Percentiles rank a stretch among this genome's conserved stretches.
Conservation (phyloP, 2,888 invertebrate species). For the Nomada fabriciana region DNA sequence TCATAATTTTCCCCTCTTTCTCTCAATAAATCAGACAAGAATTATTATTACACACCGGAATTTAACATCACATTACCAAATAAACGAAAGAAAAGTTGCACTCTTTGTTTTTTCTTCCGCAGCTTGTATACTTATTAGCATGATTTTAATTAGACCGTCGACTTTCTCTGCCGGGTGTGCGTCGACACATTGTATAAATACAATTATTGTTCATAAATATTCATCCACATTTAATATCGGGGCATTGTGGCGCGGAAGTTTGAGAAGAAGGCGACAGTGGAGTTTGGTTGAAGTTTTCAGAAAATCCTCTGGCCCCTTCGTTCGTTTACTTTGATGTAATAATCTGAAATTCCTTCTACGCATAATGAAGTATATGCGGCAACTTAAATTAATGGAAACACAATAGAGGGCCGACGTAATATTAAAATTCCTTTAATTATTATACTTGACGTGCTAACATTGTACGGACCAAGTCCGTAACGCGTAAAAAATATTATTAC, state of each 20-base stretch:
- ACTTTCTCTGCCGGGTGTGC: slow-evolving; percentile 52
- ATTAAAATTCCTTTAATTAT: slow-evolving; percentile 47
- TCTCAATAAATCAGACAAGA: slow-evolving; percentile 18
- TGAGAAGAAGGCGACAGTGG: slow-evolving; percentile 58
- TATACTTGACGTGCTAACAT: background rate
- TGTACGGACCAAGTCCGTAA: background rate
- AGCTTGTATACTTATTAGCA: slow-evolving; percentile 74
- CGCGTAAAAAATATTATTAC: slow-evolving; percentile 21
- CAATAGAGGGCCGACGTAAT: slow-evolving; percentile 30
- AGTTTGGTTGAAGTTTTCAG: slow-evolving; percentile 66
- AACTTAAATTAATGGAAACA: slow-evolving; percentile 52
- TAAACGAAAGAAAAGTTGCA: slow-evolving; percentile 20
- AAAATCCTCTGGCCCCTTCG: slow-evolving; percentile 55
- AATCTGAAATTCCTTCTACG: slow-evolving; percentile 58
- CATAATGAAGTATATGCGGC: slow-evolving; percentile 50
- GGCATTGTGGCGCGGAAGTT: slow-evolving; percentile 62
- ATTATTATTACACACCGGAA: background rate
- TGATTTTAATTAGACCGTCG: slow-evolving; percentile 78
- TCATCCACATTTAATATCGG: slow-evolving; percentile 80
- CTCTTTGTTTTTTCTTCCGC: background rate
- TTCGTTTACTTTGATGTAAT: slow-evolving; percentile 59
- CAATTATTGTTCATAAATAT: slow-evolving; percentile 82
- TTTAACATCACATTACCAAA: slow-evolving; percentile 5
- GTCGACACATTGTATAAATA: slow-evolving; percentile 78
- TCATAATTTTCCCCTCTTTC: slow-evolving; percentile 13